Conservation (phyloP, 2,797 vertebrate genomes). For the Graptemys geographica region DNA sequence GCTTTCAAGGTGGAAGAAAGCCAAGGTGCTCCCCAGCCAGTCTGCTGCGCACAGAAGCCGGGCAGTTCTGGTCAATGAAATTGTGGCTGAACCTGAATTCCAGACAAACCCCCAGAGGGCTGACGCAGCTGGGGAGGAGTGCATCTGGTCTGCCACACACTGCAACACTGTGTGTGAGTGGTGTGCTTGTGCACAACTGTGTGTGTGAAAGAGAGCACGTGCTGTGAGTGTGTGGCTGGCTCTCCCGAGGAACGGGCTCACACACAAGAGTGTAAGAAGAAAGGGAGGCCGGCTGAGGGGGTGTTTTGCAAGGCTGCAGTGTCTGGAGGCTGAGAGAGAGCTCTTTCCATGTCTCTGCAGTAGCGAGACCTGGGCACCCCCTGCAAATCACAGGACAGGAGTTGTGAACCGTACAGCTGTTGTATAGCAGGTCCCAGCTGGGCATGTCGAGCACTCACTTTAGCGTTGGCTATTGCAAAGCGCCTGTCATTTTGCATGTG, state of each 20-base stretch:
- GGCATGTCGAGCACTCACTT: too few relatives aligned
- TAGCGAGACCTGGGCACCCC: not conserved
- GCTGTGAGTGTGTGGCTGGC: not conserved
- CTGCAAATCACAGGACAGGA: not conserved
- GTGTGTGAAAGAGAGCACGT: not conserved
- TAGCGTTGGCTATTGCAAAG: not conserved
- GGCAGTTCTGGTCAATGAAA: not conserved
- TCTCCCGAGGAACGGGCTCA: too few relatives aligned
- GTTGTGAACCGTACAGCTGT: not conserved
- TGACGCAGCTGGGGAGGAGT: not conserved
- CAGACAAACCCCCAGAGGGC: not conserved
- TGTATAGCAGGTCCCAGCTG: not conserved
- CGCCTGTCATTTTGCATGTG: not conserved
- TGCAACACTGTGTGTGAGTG: not conserved
- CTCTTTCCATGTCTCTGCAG: not conserved
- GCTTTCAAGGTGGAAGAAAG: too few relatives aligned
- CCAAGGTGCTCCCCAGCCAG: too few relatives aligned
- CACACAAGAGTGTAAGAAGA: too few relatives aligned
- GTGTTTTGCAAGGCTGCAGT: not conserved
- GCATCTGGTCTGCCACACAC: not conserved
- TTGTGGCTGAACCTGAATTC: not conserved
- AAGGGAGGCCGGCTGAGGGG: not conserved
- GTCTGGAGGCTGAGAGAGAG: too few relatives aligned
- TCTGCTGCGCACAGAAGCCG: too few relatives aligned
- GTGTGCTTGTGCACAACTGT: not conserved